A percentile compares a stretch with the other conserved stretches of the same genome.
Conservation (phyloP, 2,888 invertebrate species). For the Microctonus hyperodae region DNA sequence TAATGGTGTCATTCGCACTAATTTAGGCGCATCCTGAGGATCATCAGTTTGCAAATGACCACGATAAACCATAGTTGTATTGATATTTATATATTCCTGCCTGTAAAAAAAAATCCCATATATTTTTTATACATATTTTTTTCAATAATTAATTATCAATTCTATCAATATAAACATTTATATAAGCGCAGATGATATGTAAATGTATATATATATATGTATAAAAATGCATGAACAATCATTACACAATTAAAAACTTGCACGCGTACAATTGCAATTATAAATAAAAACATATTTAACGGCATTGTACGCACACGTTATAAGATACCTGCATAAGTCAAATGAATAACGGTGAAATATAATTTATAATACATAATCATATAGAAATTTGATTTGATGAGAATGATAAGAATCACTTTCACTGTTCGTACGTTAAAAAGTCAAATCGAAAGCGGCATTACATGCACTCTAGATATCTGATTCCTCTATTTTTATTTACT, state of each 20-base stretch:
- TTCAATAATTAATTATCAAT: not conserved
- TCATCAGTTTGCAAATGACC: slow-evolving; percentile 57
- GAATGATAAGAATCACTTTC: not conserved
- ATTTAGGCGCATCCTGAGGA: slow-evolving; percentile 51
- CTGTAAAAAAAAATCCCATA: not conserved
- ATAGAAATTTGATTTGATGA: not conserved
- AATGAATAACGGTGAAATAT: not conserved
- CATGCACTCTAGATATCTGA: not conserved
- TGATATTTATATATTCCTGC: not conserved
- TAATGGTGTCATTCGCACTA: slow-evolving; percentile 55
- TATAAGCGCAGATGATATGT: no score
- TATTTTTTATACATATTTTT: not conserved
- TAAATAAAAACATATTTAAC: not conserved
- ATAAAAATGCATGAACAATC: not conserved
- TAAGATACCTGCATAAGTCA: not conserved
- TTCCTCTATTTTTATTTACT: not conserved
- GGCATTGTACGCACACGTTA: not conserved
- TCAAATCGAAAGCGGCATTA: not conserved
- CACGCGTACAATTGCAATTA: not conserved
- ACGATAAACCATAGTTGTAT: slow-evolving; percentile 52
- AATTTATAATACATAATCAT: not conserved
- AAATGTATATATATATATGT: not conserved
- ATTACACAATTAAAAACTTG: not conserved
- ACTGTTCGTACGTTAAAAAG: not conserved
- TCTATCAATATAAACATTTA: no score